Evolutionary conservation across 2,113 vertebrate species (phyloP), one percentile per base, ranked within the genome.

Genomic region (Clarias magur): DNA sequence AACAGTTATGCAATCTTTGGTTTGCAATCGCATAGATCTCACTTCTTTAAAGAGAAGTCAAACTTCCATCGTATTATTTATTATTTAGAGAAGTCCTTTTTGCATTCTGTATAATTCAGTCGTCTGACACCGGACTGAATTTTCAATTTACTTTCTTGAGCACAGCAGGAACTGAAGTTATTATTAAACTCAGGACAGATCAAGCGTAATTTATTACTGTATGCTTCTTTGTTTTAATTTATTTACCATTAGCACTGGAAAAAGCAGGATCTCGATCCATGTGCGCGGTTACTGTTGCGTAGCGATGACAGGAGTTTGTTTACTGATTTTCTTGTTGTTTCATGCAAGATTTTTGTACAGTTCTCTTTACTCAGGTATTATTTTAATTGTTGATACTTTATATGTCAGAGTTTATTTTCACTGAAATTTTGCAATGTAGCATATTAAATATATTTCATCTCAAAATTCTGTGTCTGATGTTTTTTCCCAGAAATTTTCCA

Each of bases 341-440:
- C 9, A 80, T 84, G 59, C 38, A 83, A 59, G 42, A 15, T 21
- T 72, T 85, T 90, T 94, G 88, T 93, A 93, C 85, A 90, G 82
- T 81, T 80, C 85, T 89, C 82, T 93, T 91, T 91, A 87, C 90
- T 82, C 86, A 15, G 48, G 48, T 91, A 91, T 91, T 92, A 90
- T 93, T 92, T 93, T 93, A 42, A 85, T 92, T 94, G 92, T 92
- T 88, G 12, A 94, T 88, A 94, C 93, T 95, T 93, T 95, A 93
- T 96, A 94, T 88, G 90, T 92, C 79, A 95, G 91, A 95, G 92
- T 91, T 87, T 95, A 95, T 95, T 96, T 95, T 95, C 91, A 93
- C 91, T 73, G 92, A 92, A 93, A 91, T 93, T 95, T 94, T 95
- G 92, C 94, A 95, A 92, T 92, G 93, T 95, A 94, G 94, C 91